These are phyloP conservation scores for Bombus waltoni DNA, from an alignment of 1,140 invertebrate species.

Conservation along the genomic window DNA sequence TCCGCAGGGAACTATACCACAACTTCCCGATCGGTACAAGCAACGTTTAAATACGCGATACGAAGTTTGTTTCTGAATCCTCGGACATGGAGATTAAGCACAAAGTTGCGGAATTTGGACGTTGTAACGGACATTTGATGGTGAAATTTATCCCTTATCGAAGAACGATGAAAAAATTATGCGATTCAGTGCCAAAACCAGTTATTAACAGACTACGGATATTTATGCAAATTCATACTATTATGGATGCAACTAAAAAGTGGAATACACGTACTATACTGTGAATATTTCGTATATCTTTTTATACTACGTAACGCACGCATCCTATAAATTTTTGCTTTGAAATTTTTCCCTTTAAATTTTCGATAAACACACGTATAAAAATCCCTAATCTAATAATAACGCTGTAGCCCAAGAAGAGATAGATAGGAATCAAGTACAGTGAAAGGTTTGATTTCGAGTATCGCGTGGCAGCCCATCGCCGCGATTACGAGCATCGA, in stretches of 20 bases:
- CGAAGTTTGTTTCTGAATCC: slow-evolving; percentile 11
- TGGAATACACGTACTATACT: no score
- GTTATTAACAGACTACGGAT: no score
- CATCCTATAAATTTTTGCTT: no score
- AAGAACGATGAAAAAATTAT: background rate
- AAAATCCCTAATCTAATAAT: background rate
- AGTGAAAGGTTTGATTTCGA: no score
- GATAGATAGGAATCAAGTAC: no score
- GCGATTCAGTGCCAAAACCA: background rate
- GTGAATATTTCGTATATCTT: no score
- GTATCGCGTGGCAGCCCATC: background rate
- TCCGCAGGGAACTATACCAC: slow-evolving; percentile 17
- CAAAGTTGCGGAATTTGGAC: no score
- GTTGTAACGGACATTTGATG: background rate
- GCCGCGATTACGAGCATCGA: background rate
- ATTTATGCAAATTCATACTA: no score
- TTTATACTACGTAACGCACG: no score
- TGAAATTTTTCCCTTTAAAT: background rate
- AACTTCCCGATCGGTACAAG: slow-evolving; percentile 22
- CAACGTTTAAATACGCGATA: slow-evolving; percentile 46
- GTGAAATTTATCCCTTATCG: background rate
- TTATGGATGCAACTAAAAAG: no score
- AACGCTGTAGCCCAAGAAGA: no score
- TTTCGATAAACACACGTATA: background rate
- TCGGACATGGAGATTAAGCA: no score